A percentile compares a stretch with the other conserved stretches of the same genome.
Conservation (phyloP, 1,140 invertebrate genomes). For the Halictus rubicundus region DNA sequence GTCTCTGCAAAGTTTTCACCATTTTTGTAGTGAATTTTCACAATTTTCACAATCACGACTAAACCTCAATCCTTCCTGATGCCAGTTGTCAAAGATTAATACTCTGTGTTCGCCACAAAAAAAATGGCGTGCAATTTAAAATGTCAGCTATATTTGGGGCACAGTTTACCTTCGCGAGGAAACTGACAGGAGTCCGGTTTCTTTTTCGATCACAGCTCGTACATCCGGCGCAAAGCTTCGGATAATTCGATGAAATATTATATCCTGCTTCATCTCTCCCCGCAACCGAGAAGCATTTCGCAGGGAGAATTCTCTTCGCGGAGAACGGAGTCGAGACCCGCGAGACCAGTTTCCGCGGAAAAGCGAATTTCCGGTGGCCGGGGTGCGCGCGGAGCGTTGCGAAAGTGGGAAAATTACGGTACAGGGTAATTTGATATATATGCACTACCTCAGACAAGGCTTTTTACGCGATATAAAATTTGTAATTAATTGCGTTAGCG, state of each 20-base stretch:
- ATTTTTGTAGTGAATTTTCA: too few species aligned
- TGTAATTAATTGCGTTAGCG: constrained; percentile 43
- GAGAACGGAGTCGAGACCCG: background rate
- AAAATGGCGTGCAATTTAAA: too few species aligned
- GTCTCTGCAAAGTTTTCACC: too few species aligned
- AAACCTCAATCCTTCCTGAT: too few species aligned
- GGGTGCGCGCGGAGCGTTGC: background rate
- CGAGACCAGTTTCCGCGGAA: background rate
- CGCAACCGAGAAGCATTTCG: background rate
- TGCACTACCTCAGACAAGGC: constrained; percentile 49
- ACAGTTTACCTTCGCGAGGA: too few species aligned
- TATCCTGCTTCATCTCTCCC: background rate
- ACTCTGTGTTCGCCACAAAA: too few species aligned
- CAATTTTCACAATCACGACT: too few species aligned
- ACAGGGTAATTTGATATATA: constrained; percentile 46
- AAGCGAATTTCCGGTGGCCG: constrained; percentile 1
- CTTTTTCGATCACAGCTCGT: too few species aligned
- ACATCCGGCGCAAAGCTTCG: background rate
- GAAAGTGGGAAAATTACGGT: constrained; percentile 39
- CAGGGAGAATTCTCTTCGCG: background rate
- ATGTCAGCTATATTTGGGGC: too few species aligned
- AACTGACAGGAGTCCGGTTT: too few species aligned
- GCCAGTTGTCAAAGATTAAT: too few species aligned
- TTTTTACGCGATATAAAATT: constrained; percentile 45
- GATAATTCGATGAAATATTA: background rate